A percentile compares a stretch with the other conserved stretches of the same genome.
These are phyloP conservation scores for Elephantulus edwardii DNA, from an alignment of 2,113 vertebrate species.

Conservation along the genomic window DNA sequence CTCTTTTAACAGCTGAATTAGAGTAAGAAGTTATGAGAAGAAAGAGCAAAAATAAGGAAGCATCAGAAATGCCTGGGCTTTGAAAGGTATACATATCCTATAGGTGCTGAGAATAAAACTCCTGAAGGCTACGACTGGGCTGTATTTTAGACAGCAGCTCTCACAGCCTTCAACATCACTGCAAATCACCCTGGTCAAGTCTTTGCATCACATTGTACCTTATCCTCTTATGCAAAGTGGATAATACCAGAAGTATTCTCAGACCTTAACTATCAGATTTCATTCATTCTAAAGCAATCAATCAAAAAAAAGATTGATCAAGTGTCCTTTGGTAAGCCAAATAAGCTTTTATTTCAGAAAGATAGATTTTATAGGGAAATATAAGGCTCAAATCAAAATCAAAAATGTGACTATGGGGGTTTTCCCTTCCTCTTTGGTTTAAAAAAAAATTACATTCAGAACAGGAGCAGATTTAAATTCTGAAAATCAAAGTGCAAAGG, in stretches of 20 bases:
- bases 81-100: neutral
- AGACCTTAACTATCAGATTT: accelerated
- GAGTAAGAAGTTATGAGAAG: neutral
- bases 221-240: neutral
- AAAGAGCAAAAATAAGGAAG: too few relatives aligned
- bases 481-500: neutral
- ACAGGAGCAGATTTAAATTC: neutral
- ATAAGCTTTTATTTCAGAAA: neutral
- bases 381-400: neutral
- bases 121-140: accelerated
- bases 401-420: neutral
- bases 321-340: neutral
- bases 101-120: accelerated
- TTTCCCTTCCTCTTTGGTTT: neutral
- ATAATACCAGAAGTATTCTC: accelerated
- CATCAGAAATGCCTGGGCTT: neutral
- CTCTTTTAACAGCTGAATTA: neutral
- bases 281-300: accelerated
- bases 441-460: neutral
- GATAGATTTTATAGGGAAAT: neutral
- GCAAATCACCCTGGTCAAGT: neutral
- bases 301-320: neutral
- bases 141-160: accelerated
- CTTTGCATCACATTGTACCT: too few relatives aligned
- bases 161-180: accelerated